Base-by-base conservation (phyloP, 2,888 invertebrate genomes). In the Noctuana brunneofusca region DNA sequence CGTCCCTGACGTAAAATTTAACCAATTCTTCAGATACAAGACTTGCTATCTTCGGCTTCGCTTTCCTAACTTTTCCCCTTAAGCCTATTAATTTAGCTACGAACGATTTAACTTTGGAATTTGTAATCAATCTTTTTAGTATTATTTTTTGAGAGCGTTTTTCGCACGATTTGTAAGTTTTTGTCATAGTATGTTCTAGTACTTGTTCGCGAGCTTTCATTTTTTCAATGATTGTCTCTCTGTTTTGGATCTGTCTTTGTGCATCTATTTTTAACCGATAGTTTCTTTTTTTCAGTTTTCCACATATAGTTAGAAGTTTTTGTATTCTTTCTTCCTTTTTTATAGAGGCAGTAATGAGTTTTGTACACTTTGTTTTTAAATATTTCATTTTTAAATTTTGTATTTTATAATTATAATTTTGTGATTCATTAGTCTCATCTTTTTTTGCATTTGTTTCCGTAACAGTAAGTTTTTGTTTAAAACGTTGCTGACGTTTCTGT, bases 1-100 rank as follows among this genome's bases (percentile, higher is more conserved):
- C 69, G 35, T 69, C 69, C 35, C 66, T 50, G 9, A 58, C 0
- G 46, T 58, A 68, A 46, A 69, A 71, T 46, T 46, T 56, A 20
- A 22, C 58, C 12, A 69, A 64, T 60, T 68, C 69, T 63, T 58
- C 16, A 38, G 30, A 53, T 14, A 58, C 43, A 49, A 52, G 18
- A 35, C 22, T 35, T 18, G 54, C 35, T 63, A 35, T 41, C 41
- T 53, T 58, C 57, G 35, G 18, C 48, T 43, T 63, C 58, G 27
- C 57, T 41, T 58, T 55, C 20, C 16, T 54, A 30, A 57, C 18
- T 46, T 12, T 24, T 27, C 46, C 46, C 32, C 16, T 48, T 46
- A 48, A 57, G 32, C 48, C 57, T 57, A 30, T 48, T 48, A 27
- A 46, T 57, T 57, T 48, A 32, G 32, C 48, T 46, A 48, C 57